Percentiles rank a stretch among this genome's conserved stretches.
These are phyloP conservation scores for Larimichthys crocea DNA, from an alignment of 2,113 vertebrate species.

Conservation along the genomic window DNA sequence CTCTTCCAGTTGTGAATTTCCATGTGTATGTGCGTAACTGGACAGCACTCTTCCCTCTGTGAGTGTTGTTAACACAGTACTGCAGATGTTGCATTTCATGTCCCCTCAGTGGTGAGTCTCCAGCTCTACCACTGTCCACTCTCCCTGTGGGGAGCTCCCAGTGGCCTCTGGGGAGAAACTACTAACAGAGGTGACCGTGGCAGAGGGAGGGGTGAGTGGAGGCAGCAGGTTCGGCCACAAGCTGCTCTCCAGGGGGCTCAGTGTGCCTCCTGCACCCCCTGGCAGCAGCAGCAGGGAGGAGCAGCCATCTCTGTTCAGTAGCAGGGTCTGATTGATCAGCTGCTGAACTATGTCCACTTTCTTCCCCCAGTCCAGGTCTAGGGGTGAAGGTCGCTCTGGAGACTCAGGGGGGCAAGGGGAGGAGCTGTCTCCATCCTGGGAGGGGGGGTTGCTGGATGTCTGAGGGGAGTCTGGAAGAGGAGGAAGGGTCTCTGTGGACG, in stretches of 20 bases:
- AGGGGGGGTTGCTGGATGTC: conserved; percentile 6
- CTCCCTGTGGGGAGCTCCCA: conserved; percentile 88
- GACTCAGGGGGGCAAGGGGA: conserved; percentile 47
- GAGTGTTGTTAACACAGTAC: background rate
- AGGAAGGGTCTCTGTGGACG: background rate
- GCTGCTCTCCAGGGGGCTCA: conserved; percentile 89
- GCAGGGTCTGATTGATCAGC: conserved; percentile 89
- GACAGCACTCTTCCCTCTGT: conserved; percentile 7
- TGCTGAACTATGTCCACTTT: conserved; percentile 91
- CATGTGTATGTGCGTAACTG: background rate
- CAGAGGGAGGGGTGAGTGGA: conserved; percentile 89
- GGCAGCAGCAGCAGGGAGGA: conserved; percentile 77
- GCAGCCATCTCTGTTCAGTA: conserved; percentile 84
- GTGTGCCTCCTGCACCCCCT: conserved; percentile 79
- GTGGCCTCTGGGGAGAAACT: conserved; percentile 91
- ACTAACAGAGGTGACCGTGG: conserved; percentile 92
- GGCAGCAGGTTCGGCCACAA: conserved; percentile 90
- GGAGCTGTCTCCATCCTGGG: conserved; percentile 39
- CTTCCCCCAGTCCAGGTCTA: conserved; percentile 83
- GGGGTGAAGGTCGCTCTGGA: conserved; percentile 63
- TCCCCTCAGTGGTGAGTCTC: conserved; percentile 90
- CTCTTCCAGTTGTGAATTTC: background rate
- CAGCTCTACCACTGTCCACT: conserved; percentile 94
- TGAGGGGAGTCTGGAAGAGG: conserved; percentile 35
- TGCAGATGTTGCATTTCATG: background rate